A percentile compares a stretch with the other conserved stretches of the same genome.
Evolutionary conservation across 2,888 invertebrate genomes (phyloP).

Genomic region (Lepidocyrtoides sp.): DNA sequence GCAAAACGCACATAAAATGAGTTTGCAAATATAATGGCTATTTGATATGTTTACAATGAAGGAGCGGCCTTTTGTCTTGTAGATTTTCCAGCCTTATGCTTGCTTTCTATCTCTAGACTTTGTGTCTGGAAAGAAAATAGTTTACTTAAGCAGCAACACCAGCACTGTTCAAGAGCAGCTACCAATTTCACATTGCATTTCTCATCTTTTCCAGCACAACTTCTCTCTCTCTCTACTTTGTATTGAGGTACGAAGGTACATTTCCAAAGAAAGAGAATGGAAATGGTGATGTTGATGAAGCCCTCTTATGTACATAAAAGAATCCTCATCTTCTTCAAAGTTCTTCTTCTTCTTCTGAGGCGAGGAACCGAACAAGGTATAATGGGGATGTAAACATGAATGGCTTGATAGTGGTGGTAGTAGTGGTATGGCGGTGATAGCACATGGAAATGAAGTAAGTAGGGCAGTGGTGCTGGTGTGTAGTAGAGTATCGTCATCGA

Average conservation of each 20-base stretch:
- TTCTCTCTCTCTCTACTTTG: background rate
- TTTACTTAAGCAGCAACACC: background rate
- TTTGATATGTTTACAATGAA: constrained; percentile 71
- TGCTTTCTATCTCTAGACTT: background rate
- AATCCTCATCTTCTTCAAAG: constrained; percentile 6
- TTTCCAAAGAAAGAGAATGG: background rate
- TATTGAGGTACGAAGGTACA: background rate
- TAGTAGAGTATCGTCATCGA: constrained; percentile 66
- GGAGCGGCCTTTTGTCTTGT: constrained; percentile 63
- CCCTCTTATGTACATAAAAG: constrained; percentile 29
- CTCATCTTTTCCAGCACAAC: background rate
- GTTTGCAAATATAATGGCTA: constrained; percentile 62
- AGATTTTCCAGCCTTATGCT: constrained; percentile 44
- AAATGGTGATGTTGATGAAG: constrained; percentile 16
- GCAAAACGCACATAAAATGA: constrained; percentile 34
- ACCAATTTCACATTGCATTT: constrained; percentile 3
- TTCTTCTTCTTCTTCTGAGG: background rate
- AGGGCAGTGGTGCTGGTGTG: constrained; percentile 68
- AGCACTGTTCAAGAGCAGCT: background rate
- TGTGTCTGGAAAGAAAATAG: background rate
- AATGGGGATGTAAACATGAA: constrained; percentile 29
- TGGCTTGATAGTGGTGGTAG: background rate
- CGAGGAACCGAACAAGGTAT: constrained; percentile 11
- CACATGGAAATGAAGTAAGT: constrained; percentile 72
- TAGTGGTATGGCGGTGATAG: background rate